Conservation (phyloP, 2,113 vertebrate genomes). For the Odontesthes bonariensis region DNA sequence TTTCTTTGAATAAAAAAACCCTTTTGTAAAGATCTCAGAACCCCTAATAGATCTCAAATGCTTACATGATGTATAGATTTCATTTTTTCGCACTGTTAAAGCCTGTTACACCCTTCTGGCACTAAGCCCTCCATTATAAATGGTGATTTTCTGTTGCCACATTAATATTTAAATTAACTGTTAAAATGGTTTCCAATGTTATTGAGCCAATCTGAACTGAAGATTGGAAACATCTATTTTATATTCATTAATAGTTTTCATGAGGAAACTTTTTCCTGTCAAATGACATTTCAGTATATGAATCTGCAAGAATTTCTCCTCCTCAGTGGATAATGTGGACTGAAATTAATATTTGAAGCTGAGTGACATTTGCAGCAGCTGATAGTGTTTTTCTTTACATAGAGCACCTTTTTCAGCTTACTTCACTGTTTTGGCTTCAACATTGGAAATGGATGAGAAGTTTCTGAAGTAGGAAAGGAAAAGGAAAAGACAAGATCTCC, state of each 20-base stretch:
- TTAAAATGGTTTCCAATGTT: conserved; percentile 53
- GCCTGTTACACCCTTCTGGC: conserved; percentile 45
- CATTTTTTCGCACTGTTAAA: conserved; percentile 39
- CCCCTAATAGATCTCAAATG: conserved; percentile 17
- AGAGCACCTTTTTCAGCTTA: background rate
- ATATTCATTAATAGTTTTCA: conserved; percentile 49
- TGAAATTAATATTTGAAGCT: conserved; percentile 22
- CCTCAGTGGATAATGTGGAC: conserved; percentile 8
- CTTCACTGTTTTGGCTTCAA: background rate
- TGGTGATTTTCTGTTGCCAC: conserved; percentile 46
- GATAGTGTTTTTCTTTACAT: conserved; percentile 7
- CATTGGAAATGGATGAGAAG: background rate
- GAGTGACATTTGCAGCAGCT: conserved; percentile 21
- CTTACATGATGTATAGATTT: conserved; percentile 56
- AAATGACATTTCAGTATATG: conserved; percentile 35
- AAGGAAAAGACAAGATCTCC: conserved; percentile 19
- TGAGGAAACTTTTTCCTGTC: conserved; percentile 29
- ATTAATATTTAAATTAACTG: conserved; percentile 68
- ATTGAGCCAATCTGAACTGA: conserved; percentile 54
- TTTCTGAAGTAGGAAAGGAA: background rate
- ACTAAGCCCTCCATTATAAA: conserved; percentile 39
- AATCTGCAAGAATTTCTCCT: conserved; percentile 1
- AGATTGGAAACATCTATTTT: conserved; percentile 63
- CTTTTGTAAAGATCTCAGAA: background rate
- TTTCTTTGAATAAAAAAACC: background rate